These are phyloP conservation scores for Tetraodon nigroviridis DNA, from an alignment of 2,113 vertebrate genomes.

Conservation along the genomic window DNA sequence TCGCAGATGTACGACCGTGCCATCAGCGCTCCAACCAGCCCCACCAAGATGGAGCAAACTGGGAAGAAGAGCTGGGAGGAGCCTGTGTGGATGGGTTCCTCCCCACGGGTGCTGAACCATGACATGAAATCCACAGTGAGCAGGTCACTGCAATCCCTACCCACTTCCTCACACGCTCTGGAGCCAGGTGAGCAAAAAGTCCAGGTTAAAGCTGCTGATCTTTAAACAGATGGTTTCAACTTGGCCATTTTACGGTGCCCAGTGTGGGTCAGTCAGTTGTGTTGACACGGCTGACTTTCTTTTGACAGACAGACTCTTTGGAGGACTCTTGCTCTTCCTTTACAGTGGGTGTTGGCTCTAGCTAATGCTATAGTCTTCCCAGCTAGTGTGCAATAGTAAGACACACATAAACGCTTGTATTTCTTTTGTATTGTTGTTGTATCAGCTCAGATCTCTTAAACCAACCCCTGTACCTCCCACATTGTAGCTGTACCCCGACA, in stretches of 20 bases:
- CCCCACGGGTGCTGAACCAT: conserved; percentile 81
- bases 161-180: conserved; percentile 81
- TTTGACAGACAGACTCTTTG: conserved; percentile 56
- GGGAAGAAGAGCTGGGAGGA: conserved; percentile 97
- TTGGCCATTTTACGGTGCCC: neutral
- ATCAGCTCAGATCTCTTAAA: too few species aligned
- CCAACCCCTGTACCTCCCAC: too few species aligned
- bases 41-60: conserved; percentile 83
- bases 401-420: neutral
- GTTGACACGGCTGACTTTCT: conserved; percentile 14
- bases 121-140: conserved; percentile 91
- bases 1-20: conserved; percentile 93
- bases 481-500: too few species aligned
- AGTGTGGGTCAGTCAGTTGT: neutral
- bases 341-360: conserved; percentile 65
- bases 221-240: neutral
- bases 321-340: conserved; percentile 61
- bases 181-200: conserved; percentile 57
- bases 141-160: conserved; percentile 90
- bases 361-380: conserved; percentile 17
- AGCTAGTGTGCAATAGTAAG: neutral
- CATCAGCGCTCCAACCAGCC: conserved; percentile 92
- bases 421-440: too few species aligned
- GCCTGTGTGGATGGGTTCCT: conserved; percentile 92
- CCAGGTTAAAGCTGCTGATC: neutral